Percentiles rank a stretch among this genome's conserved stretches.
These are phyloP conservation scores for Hemibagrus wyckioides DNA, from an alignment of 2,113 vertebrate genomes.

Conservation along the genomic window DNA sequence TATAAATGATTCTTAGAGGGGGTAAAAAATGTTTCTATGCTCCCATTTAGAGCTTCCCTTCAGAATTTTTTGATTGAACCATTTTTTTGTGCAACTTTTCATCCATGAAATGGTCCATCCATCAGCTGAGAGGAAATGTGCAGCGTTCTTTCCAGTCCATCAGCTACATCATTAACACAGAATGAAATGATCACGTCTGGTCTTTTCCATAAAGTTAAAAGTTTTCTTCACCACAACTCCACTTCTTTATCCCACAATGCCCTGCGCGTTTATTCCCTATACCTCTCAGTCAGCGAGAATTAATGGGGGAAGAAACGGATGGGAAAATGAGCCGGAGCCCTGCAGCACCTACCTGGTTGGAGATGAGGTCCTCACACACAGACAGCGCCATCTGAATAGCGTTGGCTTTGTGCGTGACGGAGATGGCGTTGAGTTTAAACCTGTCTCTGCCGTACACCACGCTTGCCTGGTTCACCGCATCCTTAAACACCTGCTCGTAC, in stretches of 20 bases:
- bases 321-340: background rate
- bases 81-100: background rate
- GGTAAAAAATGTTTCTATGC: background rate
- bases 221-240: background rate
- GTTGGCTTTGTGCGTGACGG: constrained; percentile 94
- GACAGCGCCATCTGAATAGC: constrained; percentile 98
- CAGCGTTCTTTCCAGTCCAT: background rate
- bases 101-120: background rate
- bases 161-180: background rate
- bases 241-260: background rate
- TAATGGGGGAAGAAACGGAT: background rate
- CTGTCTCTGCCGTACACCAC: constrained; percentile 85
- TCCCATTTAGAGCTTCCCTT: background rate
- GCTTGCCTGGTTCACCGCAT: constrained; percentile 90
- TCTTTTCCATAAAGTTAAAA: background rate
- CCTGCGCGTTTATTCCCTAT: background rate
- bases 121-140: background rate
- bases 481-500: constrained; percentile 92
- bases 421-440: constrained; percentile 96
- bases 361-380: constrained; percentile 97
- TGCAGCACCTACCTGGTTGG: constrained; percentile 83
- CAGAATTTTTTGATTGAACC: background rate
- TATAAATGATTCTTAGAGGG: background rate
- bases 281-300: background rate
- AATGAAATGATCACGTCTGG: background rate